Percentiles rank a stretch among this genome's conserved stretches.
Conservation (phyloP, 2,888 invertebrate genomes). For the Odontocerum albicorne region DNA sequence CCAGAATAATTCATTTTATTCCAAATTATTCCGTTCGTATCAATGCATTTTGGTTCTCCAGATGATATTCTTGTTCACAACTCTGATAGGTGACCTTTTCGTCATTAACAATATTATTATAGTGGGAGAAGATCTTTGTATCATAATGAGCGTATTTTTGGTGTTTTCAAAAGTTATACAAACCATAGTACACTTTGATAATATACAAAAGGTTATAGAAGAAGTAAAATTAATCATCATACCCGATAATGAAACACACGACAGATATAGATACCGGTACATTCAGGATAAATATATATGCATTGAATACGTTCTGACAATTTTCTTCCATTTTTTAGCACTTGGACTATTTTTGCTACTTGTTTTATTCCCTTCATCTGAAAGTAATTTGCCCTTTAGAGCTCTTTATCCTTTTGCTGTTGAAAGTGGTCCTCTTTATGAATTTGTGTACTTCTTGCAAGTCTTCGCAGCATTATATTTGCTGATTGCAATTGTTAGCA, state of each 20-base stretch:
- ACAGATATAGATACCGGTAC: conserved; percentile 4
- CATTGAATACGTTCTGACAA: conserved; percentile 5
- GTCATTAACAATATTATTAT: conserved; percentile 11
- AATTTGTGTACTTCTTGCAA: conserved; percentile 29
- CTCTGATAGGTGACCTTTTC: conserved; percentile 13
- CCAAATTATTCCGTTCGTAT: neutral
- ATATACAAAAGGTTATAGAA: conserved; percentile 5
- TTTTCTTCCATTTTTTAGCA: conserved; percentile 13
- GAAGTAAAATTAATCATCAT: conserved; percentile 1
- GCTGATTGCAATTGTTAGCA: conserved; percentile 38
- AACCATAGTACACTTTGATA: neutral
- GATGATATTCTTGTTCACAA: conserved; percentile 1
- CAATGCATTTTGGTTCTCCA: conserved; percentile 3
- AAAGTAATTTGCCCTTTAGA: conserved; percentile 39
- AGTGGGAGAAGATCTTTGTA: conserved; percentile 25
- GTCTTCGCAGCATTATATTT: conserved; percentile 36
- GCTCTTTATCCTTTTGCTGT: conserved; percentile 41
- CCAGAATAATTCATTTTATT: neutral
- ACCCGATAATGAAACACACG: conserved; percentile 1
- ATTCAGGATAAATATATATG: conserved; percentile 8
- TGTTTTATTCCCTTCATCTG: conserved; percentile 38
- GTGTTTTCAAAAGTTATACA: conserved; percentile 5
- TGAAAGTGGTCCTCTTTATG: conserved; percentile 37
- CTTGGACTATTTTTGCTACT: conserved; percentile 8
- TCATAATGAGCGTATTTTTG: conserved; percentile 7